Conservation (phyloP, 2,113 vertebrate species). For the Charina bottae region DNA sequence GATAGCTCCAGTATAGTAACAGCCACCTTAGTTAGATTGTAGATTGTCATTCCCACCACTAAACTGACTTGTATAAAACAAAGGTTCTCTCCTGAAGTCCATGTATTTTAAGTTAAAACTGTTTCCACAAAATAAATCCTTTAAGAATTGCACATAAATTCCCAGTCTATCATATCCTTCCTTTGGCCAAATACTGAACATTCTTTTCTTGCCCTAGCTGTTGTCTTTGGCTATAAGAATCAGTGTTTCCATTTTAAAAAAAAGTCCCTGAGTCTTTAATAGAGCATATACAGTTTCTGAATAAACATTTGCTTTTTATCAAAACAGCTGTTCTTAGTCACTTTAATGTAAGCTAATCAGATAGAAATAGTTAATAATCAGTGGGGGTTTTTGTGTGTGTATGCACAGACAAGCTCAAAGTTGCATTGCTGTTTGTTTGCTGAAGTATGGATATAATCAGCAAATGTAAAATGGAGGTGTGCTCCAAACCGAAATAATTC, state of each 20-base stretch:
- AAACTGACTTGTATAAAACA: background rate
- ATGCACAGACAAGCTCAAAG: slow-evolving; percentile 42
- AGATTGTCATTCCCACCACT: background rate
- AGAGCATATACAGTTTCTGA: slow-evolving; percentile 61
- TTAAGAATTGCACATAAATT: slow-evolving; percentile 68
- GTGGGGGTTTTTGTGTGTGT: background rate
- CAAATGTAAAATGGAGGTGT: slow-evolving; percentile 44
- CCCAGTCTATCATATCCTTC: slow-evolving; percentile 74
- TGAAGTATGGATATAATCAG: background rate
- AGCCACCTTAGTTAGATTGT: background rate
- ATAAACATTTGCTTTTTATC: slow-evolving; percentile 70
- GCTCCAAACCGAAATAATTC: background rate
- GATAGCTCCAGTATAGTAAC: background rate
- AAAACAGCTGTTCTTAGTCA: slow-evolving; percentile 50
- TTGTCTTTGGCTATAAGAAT: slow-evolving; percentile 76
- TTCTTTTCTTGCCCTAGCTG: slow-evolving; percentile 76
- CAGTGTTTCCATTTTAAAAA: slow-evolving; percentile 79
- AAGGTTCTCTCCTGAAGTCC: background rate
- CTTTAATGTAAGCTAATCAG: slow-evolving; percentile 45
- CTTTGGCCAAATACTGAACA: slow-evolving; percentile 75
- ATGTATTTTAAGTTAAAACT: background rate
- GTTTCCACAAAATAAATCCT: slow-evolving; percentile 25
- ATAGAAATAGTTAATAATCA: background rate
- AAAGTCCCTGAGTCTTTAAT: slow-evolving; percentile 69
- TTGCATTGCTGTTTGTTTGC: slow-evolving; percentile 8